These are phyloP conservation scores for Hypselothyrea guttata DNA, from an alignment of 2,888 invertebrate genomes.

Conservation along the genomic window DNA sequence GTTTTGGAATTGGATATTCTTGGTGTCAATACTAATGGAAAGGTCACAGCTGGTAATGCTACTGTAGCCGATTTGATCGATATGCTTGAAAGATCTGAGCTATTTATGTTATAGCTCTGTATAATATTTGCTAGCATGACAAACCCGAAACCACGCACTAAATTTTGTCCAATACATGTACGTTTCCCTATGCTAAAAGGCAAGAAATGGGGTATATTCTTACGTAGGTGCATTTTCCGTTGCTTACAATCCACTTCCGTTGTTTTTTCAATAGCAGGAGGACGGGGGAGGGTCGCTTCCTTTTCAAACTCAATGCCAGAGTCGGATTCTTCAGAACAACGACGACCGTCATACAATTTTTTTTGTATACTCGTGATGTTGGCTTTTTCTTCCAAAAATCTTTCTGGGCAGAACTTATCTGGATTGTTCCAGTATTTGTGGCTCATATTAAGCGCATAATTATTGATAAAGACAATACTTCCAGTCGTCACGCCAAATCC, in stretches of 20 bases:
- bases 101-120: slow-evolving; percentile 87
- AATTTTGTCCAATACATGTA: slow-evolving; percentile 92
- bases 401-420: slow-evolving; percentile 87
- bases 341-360: slow-evolving; percentile 40
- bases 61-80: slow-evolving; percentile 87
- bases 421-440: slow-evolving; percentile 89
- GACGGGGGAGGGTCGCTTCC: slow-evolving; percentile 24
- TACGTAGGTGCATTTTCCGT: slow-evolving; percentile 79
- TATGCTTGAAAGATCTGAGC: slow-evolving; percentile 83
- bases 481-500: slow-evolving; percentile 89
- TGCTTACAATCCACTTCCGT: background rate
- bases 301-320: slow-evolving; percentile 84
- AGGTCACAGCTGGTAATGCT: slow-evolving; percentile 89
- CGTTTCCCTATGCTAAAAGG: slow-evolving; percentile 93
- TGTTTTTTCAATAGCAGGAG: slow-evolving; percentile 1
- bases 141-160: slow-evolving; percentile 90
- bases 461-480: slow-evolving; percentile 92
- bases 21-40: slow-evolving; percentile 85
- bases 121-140: slow-evolving; percentile 88
- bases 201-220: slow-evolving; percentile 88
- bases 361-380: background rate
- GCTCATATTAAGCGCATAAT: slow-evolving; percentile 90
- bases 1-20: slow-evolving; percentile 20
- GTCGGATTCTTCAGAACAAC: slow-evolving; percentile 83
- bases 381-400: slow-evolving; percentile 85